These are phyloP conservation scores for Suricata suricatta DNA, from an alignment of 2,113 vertebrate species.

Conservation along the genomic window DNA sequence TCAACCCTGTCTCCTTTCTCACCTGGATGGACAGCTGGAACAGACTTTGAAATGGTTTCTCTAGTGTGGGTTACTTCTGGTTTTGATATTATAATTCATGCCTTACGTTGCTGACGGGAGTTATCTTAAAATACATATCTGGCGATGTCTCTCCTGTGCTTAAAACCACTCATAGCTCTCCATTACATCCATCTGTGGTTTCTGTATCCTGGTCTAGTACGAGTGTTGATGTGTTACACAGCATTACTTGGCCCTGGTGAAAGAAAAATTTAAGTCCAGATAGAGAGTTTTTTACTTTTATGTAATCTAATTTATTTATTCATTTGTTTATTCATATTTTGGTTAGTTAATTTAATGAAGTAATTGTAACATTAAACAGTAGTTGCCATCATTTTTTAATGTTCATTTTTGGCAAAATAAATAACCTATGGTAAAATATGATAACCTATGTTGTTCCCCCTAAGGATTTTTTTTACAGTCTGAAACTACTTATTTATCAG, in stretches of 20 bases:
- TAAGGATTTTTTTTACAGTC: background rate
- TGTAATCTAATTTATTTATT: background rate
- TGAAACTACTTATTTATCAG: background rate
- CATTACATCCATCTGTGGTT: background rate
- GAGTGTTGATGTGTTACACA: background rate
- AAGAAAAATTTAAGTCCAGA: background rate
- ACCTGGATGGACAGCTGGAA: background rate
- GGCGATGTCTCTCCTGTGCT: background rate
- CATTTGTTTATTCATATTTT: background rate
- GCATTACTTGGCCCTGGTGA: background rate
- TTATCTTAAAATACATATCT: background rate
- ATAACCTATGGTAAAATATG: background rate
- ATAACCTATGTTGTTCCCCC: background rate
- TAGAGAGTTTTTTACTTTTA: background rate
- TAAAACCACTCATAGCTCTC: background rate
- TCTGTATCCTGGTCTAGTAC: background rate
- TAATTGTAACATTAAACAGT: background rate
- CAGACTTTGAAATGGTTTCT: background rate
- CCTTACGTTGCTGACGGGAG: background rate
- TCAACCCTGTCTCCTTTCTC: background rate
- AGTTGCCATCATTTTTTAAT: background rate
- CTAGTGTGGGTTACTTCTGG: background rate
- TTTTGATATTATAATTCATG: background rate
- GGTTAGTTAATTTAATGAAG: background rate
- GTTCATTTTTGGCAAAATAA: background rate